These are phyloP conservation scores for Boloria selene DNA, from an alignment of 2,888 invertebrate genomes.

Conservation along the genomic window DNA sequence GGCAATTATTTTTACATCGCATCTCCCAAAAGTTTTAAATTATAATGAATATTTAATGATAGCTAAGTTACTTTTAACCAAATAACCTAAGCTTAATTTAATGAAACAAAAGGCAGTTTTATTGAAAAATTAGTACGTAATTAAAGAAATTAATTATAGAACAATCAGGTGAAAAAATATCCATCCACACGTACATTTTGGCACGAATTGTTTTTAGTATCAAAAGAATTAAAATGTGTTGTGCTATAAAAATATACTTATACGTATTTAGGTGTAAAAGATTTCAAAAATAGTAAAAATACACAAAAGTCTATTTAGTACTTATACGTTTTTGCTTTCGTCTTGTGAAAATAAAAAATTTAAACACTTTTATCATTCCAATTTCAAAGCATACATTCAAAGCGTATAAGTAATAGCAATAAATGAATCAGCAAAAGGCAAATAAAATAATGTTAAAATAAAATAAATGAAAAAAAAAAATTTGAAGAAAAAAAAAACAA, in stretches of 20 bases:
- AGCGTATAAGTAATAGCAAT: slow-evolving; percentile 8
- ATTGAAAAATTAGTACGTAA: too few relatives aligned
- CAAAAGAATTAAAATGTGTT: slow-evolving; percentile 1
- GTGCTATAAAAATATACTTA: slow-evolving; percentile 20
- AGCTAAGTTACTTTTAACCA: too few relatives aligned
- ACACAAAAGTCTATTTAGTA: not conserved
- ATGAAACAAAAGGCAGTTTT: slow-evolving; percentile 50
- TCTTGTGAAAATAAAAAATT: not conserved
- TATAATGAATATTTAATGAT: slow-evolving; percentile 6
- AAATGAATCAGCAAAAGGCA: slow-evolving; percentile 11
- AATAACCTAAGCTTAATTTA: not conserved
- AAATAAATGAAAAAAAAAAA: slow-evolving; percentile 22
- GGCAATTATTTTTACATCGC: slow-evolving; percentile 41
- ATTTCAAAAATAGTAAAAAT: slow-evolving; percentile 14
- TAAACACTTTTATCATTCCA: not conserved
- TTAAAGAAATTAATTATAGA: too few relatives aligned
- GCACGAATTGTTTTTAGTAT: slow-evolving; percentile 15
- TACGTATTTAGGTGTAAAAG: slow-evolving; percentile 2
- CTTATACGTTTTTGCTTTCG: not conserved
- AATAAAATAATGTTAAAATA: not conserved
- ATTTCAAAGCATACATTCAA: not conserved
- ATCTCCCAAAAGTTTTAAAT: slow-evolving; percentile 23
- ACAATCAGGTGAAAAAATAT: not conserved
- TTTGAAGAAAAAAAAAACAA: not conserved
- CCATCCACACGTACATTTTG: slow-evolving; percentile 19